These are phyloP conservation scores for Pterocles burchelli DNA, from an alignment of 2,113 vertebrate species.

Conservation along the genomic window DNA sequence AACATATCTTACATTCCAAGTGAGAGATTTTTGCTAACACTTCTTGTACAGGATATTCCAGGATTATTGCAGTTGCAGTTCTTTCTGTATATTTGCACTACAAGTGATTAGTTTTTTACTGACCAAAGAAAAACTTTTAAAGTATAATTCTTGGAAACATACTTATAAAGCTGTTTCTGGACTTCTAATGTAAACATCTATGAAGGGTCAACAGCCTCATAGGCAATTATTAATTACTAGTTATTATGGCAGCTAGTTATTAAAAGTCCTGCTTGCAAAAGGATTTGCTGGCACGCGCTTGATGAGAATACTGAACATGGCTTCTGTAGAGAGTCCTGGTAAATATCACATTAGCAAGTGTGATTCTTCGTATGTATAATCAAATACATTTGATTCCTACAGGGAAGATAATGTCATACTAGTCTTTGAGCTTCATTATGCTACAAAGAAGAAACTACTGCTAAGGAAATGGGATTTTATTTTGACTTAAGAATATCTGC, in stretches of 20 bases:
- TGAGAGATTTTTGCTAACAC: not conserved
- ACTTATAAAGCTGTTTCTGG: not conserved
- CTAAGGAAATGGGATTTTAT: not conserved
- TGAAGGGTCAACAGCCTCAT: not conserved
- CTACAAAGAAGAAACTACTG: not conserved
- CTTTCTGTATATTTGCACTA: not conserved
- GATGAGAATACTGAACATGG: fast-evolving
- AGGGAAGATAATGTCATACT: not conserved
- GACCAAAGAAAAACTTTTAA: not conserved
- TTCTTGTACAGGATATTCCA: not conserved
- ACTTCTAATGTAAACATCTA: not conserved
- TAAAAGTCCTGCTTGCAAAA: not conserved
- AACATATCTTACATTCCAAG: not conserved
- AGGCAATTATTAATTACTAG: not conserved
- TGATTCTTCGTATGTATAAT: not conserved
- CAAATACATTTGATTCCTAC: not conserved
- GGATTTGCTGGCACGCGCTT: not conserved
- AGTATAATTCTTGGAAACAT: not conserved
- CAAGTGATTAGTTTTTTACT: not conserved
- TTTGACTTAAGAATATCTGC: not conserved
- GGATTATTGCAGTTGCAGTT: not conserved
- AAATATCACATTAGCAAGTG: not conserved
- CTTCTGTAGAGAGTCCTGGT: not conserved
- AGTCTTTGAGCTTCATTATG: not conserved
- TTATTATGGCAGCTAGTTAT: not conserved